Percentiles rank a stretch among this genome's conserved stretches.
These are phyloP conservation scores for Morpho achilles DNA, from an alignment of 2,888 invertebrate species.

Conservation along the genomic window DNA sequence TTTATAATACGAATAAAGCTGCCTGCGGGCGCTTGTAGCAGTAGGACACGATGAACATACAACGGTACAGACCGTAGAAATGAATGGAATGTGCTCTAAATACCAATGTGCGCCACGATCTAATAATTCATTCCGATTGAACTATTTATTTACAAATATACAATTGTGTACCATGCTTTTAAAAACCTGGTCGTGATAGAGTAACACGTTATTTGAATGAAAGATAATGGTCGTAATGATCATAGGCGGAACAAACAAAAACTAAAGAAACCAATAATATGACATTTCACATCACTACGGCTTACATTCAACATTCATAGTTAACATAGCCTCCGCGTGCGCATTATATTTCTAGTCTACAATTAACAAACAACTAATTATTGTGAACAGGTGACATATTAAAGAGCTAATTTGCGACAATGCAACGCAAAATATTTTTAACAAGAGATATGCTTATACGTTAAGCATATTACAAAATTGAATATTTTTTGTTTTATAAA, in stretches of 20 bases:
- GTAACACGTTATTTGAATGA: background rate
- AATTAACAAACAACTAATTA: conserved; percentile 24
- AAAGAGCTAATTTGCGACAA: background rate
- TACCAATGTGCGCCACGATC: conserved; percentile 1
- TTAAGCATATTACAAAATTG: too few species aligned
- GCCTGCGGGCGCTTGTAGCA: too few species aligned
- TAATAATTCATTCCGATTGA: background rate
- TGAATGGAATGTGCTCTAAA: background rate
- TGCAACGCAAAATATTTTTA: conserved; percentile 1
- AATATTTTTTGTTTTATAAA: too few species aligned
- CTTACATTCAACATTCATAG: conserved; percentile 67
- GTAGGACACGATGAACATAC: background rate
- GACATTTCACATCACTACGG: conserved; percentile 64
- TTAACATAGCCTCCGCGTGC: conserved; percentile 44
- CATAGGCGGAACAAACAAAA: conserved; percentile 11
- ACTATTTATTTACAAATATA: conserved; percentile 1
- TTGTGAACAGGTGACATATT: conserved; percentile 10
- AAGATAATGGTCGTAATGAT: conserved; percentile 17
- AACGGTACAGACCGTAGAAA: background rate
- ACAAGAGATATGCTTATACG: background rate
- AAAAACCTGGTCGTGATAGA: background rate
- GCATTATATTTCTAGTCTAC: conserved; percentile 35
- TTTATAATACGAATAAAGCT: too few species aligned
- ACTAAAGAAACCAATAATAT: conserved; percentile 36
- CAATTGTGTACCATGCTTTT: conserved; percentile 16